Conservation (phyloP, 2,888 invertebrate genomes). For the Amiota mariae region DNA sequence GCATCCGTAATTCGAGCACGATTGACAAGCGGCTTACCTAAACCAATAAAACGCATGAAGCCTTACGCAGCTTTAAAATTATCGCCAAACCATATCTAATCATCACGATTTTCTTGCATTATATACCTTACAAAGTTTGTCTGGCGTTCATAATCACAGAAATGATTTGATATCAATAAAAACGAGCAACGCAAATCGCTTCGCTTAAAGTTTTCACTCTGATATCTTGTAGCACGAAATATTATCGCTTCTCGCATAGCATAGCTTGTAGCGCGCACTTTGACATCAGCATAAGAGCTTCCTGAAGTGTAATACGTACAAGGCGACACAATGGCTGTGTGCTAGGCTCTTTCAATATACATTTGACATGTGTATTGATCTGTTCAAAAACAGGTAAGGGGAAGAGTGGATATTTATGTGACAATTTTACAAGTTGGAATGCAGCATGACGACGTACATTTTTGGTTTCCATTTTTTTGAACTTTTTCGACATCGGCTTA, state of each 20-base stretch:
- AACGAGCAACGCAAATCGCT: too few species aligned
- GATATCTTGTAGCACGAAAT: too few species aligned
- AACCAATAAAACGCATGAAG: constrained; percentile 84
- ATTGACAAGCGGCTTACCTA: constrained; percentile 81
- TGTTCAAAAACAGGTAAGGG: constrained; percentile 90
- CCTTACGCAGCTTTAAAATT: constrained; percentile 80
- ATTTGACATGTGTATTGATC: constrained; percentile 84
- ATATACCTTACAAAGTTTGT: constrained; percentile 81
- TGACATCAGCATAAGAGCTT: constrained; percentile 86
- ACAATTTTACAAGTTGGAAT: constrained; percentile 90
- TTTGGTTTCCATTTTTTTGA: constrained; percentile 81
- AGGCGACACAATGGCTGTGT: constrained; percentile 73
- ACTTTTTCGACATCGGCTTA: constrained; percentile 77
- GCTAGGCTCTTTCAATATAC: constrained; percentile 79
- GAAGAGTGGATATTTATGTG: constrained; percentile 88
- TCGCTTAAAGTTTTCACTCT: too few species aligned
- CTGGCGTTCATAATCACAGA: constrained; percentile 83
- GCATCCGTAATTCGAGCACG: constrained; percentile 82
- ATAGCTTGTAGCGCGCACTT: too few species aligned
- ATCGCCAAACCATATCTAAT: constrained; percentile 80
- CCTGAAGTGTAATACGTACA: constrained; percentile 84
- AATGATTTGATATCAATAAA: constrained; percentile 90
- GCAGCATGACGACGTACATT: constrained; percentile 92
- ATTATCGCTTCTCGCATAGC: too few species aligned
- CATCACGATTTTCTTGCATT: constrained; percentile 78